These are phyloP conservation scores for Vidua chalybeata DNA, from an alignment of 2,113 vertebrate species.

Conservation along the genomic window DNA sequence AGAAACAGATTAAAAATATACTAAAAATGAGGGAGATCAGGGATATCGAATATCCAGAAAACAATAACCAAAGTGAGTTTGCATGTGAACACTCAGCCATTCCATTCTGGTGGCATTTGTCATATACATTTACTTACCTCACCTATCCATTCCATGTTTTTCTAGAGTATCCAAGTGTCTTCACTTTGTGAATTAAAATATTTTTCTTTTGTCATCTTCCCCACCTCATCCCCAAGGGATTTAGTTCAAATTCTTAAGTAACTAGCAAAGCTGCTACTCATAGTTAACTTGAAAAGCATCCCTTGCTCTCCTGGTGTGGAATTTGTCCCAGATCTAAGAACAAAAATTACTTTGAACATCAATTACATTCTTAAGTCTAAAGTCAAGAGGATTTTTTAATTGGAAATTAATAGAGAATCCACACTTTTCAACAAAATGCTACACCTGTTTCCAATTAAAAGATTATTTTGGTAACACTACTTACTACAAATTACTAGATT, in stretches of 20 bases:
- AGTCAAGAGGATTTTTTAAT: slow-evolving; percentile 50
- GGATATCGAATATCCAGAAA: not conserved
- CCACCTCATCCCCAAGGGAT: not conserved
- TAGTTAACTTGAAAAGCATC: not conserved
- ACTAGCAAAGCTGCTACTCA: not conserved
- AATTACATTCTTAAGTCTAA: slow-evolving; percentile 35
- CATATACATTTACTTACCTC: not conserved
- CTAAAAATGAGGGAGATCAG: not conserved
- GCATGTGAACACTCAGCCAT: not conserved
- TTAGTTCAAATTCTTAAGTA: not conserved
- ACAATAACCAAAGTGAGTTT: not conserved
- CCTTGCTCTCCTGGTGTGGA: not conserved
- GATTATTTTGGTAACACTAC: not conserved
- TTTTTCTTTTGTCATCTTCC: not conserved
- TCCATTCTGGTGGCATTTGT: not conserved
- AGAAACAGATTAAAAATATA: not conserved
- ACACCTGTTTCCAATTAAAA: slow-evolving; percentile 32
- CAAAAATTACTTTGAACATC: slow-evolving; percentile 9
- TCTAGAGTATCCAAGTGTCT: not conserved
- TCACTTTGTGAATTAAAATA: not conserved
- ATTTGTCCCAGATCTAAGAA: not conserved
- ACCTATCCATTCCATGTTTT: not conserved
- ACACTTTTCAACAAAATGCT: not conserved
- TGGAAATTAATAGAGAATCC: slow-evolving; percentile 3
- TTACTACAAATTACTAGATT: not conserved